Evolutionary conservation across 2,888 invertebrate genomes (phyloP).

Genomic region (Tetanocera ferruginea): DNA sequence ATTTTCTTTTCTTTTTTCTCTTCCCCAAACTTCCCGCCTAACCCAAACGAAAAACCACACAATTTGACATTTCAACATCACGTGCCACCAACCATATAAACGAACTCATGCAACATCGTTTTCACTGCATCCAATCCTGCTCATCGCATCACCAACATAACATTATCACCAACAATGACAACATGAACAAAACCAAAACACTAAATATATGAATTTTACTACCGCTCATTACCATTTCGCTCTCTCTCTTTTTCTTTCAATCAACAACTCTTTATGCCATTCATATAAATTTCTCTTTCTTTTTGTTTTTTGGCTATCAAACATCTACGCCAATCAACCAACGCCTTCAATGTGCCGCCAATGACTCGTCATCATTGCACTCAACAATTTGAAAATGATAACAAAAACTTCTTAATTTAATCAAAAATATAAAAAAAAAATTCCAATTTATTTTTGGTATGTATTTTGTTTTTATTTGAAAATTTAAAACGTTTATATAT

Average conservation of each 20-base stretch:
- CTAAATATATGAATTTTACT: no score
- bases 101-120: neutral
- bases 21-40: slow-evolving; percentile 51
- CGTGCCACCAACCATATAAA: slow-evolving; percentile 17
- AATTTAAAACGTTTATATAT: neutral
- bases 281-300: slow-evolving; percentile 18
- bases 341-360: neutral
- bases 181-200: neutral
- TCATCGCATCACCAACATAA: neutral
- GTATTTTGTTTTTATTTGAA: slow-evolving; percentile 52
- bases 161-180: neutral
- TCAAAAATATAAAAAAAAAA: slow-evolving; percentile 19
- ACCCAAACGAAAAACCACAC: slow-evolving; percentile 44
- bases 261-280: neutral
- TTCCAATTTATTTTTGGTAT: slow-evolving; percentile 55
- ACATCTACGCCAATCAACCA: neutral
- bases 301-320: slow-evolving; percentile 29
- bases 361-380: neutral
- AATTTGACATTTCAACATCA: slow-evolving; percentile 43
- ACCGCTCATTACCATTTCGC: no score
- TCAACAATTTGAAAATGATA: neutral
- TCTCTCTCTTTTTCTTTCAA: neutral
- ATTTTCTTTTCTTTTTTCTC: slow-evolving; percentile 57
- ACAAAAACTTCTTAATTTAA: neutral
- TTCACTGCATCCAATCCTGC: slow-evolving; percentile 6